These are phyloP conservation scores for Alloplasta piceator DNA, from an alignment of 2,888 invertebrate genomes.

Conservation along the genomic window DNA sequence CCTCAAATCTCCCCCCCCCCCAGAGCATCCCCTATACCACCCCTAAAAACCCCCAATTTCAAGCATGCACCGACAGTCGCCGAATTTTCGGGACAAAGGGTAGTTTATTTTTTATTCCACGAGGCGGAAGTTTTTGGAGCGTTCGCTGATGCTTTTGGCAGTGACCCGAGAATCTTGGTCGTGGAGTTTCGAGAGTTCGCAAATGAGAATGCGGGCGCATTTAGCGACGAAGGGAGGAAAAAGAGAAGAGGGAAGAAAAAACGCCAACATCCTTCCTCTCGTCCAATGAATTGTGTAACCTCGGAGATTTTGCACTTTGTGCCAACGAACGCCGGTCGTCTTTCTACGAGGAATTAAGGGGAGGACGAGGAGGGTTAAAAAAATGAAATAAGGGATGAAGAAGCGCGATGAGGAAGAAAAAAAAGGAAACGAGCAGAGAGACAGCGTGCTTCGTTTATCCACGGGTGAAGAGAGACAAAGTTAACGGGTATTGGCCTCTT, in stretches of 20 bases:
- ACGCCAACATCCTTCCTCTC: slow-evolving; percentile 13
- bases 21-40: too few species aligned
- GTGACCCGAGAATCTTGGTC: slow-evolving; percentile 45
- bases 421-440: slow-evolving; percentile 34
- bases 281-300: slow-evolving; percentile 61
- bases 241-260: slow-evolving; percentile 12
- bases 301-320: slow-evolving; percentile 58
- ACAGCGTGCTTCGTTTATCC: slow-evolving; percentile 60
- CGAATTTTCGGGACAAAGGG: background rate
- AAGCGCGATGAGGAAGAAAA: slow-evolving; percentile 37
- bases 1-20: too few species aligned
- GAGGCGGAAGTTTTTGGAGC: slow-evolving; percentile 29
- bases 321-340: slow-evolving; percentile 23
- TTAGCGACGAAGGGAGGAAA: slow-evolving; percentile 29
- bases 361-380: slow-evolving; percentile 14
- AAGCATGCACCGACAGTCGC: too few species aligned
- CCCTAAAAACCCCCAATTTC: too few species aligned
- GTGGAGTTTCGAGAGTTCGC: slow-evolving; percentile 54
- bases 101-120: slow-evolving; percentile 27
- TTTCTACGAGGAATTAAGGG: too few species aligned
- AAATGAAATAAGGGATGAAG: slow-evolving; percentile 48
- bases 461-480: background rate
- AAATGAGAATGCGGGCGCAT: slow-evolving; percentile 57
- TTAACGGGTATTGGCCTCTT: slow-evolving; percentile 75
- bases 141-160: slow-evolving; percentile 57